These are phyloP conservation scores for Drosophila repletoides DNA, from an alignment of 1,140 invertebrate genomes.

Conservation along the genomic window DNA sequence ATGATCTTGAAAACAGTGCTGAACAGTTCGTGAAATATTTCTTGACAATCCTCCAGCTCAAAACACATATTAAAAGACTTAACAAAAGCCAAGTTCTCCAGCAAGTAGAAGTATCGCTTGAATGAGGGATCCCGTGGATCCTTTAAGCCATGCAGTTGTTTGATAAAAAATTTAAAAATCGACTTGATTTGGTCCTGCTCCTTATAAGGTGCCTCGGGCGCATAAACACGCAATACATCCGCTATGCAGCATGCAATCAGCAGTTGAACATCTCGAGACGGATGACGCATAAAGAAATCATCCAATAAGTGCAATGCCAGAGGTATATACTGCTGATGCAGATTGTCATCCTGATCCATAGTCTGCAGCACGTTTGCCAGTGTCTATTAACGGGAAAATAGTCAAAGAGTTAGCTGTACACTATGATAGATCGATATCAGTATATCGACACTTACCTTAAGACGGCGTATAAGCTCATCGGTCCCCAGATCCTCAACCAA, in stretches of 20 bases:
- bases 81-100: slow-evolving; percentile 98
- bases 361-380: slow-evolving; percentile 96
- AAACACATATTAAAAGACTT: slow-evolving; percentile 99
- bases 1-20: slow-evolving; percentile 98
- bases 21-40: slow-evolving; percentile 97
- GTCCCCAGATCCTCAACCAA: slow-evolving; percentile 96
- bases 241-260: slow-evolving; percentile 98
- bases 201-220: slow-evolving; percentile 98
- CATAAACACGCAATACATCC: slow-evolving; percentile 98
- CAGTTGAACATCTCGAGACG: slow-evolving; percentile 95
- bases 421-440: no score
- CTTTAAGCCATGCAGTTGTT: slow-evolving; percentile 95
- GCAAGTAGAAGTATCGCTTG: slow-evolving; percentile 97
- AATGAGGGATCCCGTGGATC: slow-evolving; percentile 99
- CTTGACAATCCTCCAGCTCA: slow-evolving; percentile 97
- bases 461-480: slow-evolving; percentile 96
- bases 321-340: slow-evolving; percentile 96
- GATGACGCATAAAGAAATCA: slow-evolving; percentile 95
- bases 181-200: slow-evolving; percentile 95
- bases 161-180: slow-evolving; percentile 97
- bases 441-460: slow-evolving; percentile 87
- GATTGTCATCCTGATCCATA: slow-evolving; percentile 97
- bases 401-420: neutral
- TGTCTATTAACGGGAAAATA: slow-evolving; percentile 84
- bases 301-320: slow-evolving; percentile 96